These are phyloP conservation scores for Colistium nudipinnis DNA, from an alignment of 2,113 vertebrate species.

Conservation along the genomic window DNA sequence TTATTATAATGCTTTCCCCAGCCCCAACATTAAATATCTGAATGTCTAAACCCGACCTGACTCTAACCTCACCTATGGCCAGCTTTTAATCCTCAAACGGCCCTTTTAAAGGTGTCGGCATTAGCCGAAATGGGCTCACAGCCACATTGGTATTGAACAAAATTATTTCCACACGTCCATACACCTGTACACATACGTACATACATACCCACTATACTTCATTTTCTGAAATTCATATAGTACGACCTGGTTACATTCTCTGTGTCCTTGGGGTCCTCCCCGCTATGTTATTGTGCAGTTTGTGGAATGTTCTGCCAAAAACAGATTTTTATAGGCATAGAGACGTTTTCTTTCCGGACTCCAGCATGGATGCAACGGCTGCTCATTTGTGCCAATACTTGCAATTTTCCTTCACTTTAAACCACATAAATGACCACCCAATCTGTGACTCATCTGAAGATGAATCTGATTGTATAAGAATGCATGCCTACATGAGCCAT, in stretches of 20 bases:
- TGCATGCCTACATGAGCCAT: background rate
- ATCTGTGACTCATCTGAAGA: background rate
- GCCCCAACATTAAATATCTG: too few relatives aligned
- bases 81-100: background rate
- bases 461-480: background rate
- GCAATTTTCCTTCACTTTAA: conserved; percentile 8
- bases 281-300: conserved; percentile 16
- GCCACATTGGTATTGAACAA: background rate
- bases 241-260: conserved; percentile 60
- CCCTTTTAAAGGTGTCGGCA: background rate
- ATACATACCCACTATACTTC: conserved; percentile 36
- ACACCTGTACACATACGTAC: background rate
- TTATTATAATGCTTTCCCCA: background rate
- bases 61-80: background rate
- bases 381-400: conserved; percentile 5
- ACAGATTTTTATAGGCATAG: conserved; percentile 14
- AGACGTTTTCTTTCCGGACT: conserved; percentile 8
- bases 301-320: conserved; percentile 16
- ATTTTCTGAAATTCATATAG: conserved; percentile 69
- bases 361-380: conserved; percentile 6
- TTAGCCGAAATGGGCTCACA: background rate
- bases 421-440: background rate
- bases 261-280: conserved; percentile 64
- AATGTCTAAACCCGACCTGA: too few relatives aligned
- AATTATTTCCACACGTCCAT: background rate